Evolutionary conservation across 2,797 vertebrate genomes (phyloP).

Genomic region (Sarcophilus harrisii): DNA sequence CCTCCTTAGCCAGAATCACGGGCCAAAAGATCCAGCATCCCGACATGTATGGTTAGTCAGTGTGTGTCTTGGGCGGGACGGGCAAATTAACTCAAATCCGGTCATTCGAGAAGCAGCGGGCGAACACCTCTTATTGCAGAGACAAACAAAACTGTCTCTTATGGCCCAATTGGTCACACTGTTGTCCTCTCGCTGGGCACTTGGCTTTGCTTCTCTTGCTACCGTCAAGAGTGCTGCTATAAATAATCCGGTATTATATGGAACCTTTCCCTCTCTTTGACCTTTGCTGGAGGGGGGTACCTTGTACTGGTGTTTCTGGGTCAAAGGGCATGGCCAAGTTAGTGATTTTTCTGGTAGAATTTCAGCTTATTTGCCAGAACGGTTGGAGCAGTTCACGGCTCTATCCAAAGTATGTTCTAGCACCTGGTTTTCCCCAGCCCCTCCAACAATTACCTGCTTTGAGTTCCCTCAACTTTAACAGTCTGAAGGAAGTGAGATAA

Average conservation of each 20-base stretch:
- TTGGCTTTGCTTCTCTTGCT: not conserved
- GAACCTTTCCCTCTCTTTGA: not conserved
- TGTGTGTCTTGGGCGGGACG: not conserved
- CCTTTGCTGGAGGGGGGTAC: not conserved
- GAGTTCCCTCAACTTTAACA: not conserved
- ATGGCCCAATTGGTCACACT: not conserved
- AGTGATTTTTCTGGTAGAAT: not conserved
- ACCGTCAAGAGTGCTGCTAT: not conserved
- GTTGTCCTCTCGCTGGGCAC: not conserved
- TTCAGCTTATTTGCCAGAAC: not conserved
- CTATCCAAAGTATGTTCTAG: not conserved
- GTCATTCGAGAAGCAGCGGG: not conserved
- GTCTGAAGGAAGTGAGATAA: not conserved
- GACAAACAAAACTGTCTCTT: not conserved
- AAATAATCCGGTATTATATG: not conserved
- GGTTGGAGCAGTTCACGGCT: not conserved
- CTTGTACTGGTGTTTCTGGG: not conserved
- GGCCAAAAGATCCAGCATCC: not conserved
- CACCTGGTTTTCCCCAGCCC: not conserved
- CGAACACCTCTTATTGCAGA: not conserved
- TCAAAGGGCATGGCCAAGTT: not conserved
- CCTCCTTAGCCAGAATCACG: not conserved
- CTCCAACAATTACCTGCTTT: not conserved
- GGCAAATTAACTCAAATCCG: not conserved
- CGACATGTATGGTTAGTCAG: not conserved